Evolutionary conservation across 2,113 vertebrate species (phyloP).

Genomic region (Grallaria varia): DNA sequence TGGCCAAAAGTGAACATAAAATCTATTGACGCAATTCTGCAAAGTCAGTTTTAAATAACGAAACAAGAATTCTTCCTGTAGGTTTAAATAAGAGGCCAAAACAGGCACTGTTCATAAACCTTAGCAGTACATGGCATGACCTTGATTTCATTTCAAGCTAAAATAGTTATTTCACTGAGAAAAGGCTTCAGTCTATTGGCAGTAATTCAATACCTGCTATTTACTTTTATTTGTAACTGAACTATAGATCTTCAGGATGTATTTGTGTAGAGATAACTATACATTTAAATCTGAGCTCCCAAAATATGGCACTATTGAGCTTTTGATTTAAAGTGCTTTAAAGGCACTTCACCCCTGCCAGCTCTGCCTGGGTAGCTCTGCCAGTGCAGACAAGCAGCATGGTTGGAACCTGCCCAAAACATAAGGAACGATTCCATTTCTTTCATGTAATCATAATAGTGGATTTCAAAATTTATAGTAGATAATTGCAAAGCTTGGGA

Average conservation of each 20-base stretch:
- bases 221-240: neutral
- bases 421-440: neutral
- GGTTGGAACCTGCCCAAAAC: neutral
- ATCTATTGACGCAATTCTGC: neutral
- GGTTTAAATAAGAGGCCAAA: neutral
- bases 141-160: neutral
- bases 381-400: neutral
- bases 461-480: neutral
- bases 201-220: neutral
- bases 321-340: neutral
- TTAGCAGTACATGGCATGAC: neutral
- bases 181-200: neutral
- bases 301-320: neutral
- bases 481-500: neutral
- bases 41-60: neutral
- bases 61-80: neutral
- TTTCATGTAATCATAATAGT: neutral
- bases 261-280: neutral
- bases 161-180: neutral
- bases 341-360: neutral
- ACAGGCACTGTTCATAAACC: neutral
- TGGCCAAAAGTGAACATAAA: neutral
- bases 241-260: neutral
- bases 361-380: neutral
- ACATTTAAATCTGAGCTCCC: neutral